Percentiles rank a stretch among this genome's conserved stretches.
These are phyloP conservation scores for Chrysochloris asiatica DNA, from an alignment of 2,113 vertebrate genomes.

Conservation along the genomic window DNA sequence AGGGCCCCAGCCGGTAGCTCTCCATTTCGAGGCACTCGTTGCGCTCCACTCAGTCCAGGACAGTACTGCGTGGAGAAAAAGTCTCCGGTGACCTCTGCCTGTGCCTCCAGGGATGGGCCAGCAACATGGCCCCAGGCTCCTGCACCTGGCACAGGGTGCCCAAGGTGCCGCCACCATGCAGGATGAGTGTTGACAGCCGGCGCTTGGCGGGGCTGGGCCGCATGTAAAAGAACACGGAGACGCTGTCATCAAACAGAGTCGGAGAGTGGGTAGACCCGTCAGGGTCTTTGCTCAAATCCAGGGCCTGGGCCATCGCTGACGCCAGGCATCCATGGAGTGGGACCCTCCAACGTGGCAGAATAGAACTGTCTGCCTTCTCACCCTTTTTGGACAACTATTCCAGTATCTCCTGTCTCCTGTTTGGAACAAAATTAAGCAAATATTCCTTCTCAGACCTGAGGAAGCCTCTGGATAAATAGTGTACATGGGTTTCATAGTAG, in stretches of 20 bases:
- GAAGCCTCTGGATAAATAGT: background rate
- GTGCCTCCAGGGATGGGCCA: conserved; percentile 84
- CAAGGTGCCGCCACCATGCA: conserved; percentile 89
- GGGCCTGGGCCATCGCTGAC: conserved; percentile 59
- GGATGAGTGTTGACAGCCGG: conserved; percentile 87
- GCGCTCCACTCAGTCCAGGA: conserved; percentile 88
- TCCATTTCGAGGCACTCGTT: conserved; percentile 87
- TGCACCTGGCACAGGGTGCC: conserved; percentile 85
- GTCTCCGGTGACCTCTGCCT: conserved; percentile 70
- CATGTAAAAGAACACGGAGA: conserved; percentile 89
- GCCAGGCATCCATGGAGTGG: rapidly evolving
- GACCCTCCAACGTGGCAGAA: too few species aligned
- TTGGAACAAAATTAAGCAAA: background rate
- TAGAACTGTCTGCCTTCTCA: too few species aligned
- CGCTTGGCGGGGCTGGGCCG: conserved; percentile 88
- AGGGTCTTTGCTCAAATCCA: conserved; percentile 75
- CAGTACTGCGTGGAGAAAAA: conserved; percentile 89
- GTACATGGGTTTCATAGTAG: background rate
- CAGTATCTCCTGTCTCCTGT: rapidly evolving
- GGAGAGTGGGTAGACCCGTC: conserved; percentile 70
- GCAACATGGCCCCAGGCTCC: conserved; percentile 88
- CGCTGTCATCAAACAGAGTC: conserved; percentile 83
- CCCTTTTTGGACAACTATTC: background rate
- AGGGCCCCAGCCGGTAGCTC: conserved; percentile 82
- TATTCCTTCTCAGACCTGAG: background rate